Evolutionary conservation across 2,797 vertebrate species (phyloP).

Genomic region (Xiphophorus birchmanni): DNA sequence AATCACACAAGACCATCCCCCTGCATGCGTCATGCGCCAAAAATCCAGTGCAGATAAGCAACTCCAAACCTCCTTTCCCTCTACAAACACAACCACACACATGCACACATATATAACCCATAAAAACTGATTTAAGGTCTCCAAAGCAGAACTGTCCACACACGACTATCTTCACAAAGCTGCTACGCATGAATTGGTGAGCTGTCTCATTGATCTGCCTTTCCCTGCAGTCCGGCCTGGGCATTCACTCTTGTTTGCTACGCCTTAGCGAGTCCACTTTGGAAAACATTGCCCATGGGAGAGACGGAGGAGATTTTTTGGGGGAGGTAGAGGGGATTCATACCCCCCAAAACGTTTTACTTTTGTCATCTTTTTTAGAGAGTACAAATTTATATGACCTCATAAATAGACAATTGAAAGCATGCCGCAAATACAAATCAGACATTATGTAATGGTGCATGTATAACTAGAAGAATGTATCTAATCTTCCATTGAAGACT

Average conservation of each 20-base stretch:
- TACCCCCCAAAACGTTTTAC: slow-evolving; percentile 45
- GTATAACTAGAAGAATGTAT: slow-evolving; percentile 42
- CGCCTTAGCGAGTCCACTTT: slow-evolving; percentile 75
- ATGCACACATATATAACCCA: neutral
- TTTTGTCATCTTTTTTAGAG: slow-evolving; percentile 22
- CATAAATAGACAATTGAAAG: slow-evolving; percentile 55
- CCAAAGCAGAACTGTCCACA: slow-evolving; percentile 77
- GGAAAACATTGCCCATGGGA: slow-evolving; percentile 73
- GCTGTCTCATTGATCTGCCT: slow-evolving; percentile 79
- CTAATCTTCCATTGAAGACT: slow-evolving; percentile 41
- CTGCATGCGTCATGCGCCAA: slow-evolving; percentile 65
- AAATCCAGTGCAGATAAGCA: slow-evolving; percentile 71
- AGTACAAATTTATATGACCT: slow-evolving; percentile 42
- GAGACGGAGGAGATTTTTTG: slow-evolving; percentile 41
- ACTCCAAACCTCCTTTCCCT: slow-evolving; percentile 19
- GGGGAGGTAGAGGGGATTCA: neutral
- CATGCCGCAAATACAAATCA: slow-evolving; percentile 21
- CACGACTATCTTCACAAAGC: slow-evolving; percentile 75
- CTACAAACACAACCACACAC: neutral
- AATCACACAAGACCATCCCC: slow-evolving; percentile 49
- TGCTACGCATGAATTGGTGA: slow-evolving; percentile 71
- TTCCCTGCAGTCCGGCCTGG: slow-evolving; percentile 65
- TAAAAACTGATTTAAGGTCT: slow-evolving; percentile 74
- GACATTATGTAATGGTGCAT: slow-evolving; percentile 19
- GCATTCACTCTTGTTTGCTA: slow-evolving; percentile 75